Conservation (phyloP, 64 coral and sea anemone genomes). For the Montipora cactus region DNA sequence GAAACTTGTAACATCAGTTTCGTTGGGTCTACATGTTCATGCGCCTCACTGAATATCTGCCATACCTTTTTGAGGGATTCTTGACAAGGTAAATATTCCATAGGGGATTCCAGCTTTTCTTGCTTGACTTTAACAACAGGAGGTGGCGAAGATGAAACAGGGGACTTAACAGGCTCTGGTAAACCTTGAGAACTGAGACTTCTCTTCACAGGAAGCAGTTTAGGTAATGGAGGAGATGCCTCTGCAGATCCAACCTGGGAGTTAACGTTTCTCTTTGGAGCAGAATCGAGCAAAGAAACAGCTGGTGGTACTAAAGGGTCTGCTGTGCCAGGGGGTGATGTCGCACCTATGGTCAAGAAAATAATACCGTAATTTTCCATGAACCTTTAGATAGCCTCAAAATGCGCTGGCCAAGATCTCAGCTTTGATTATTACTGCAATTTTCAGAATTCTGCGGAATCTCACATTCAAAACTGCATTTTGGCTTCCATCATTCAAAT, state of each 20-base stretch:
- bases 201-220: conserved; percentile 58
- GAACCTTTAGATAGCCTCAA: too few relatives aligned
- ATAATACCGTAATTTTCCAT: too few relatives aligned
- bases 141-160: conserved; percentile 31
- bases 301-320: conserved; percentile 27
- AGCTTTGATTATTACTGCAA: too few relatives aligned
- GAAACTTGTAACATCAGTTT: neutral
- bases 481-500: too few relatives aligned
- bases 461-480: too few relatives aligned
- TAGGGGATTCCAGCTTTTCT: conserved; percentile 65
- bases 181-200: conserved; percentile 70
- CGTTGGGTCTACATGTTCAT: neutral
- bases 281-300: conserved; percentile 16
- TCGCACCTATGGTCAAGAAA: neutral
- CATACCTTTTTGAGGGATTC: conserved; percentile 71
- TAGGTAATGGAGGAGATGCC: conserved; percentile 34
- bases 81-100: conserved; percentile 61
- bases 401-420: too few relatives aligned
- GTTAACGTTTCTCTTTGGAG: conserved; percentile 77
- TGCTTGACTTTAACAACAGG: conserved; percentile 63
- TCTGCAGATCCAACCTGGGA: conserved; percentile 34
- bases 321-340: neutral
- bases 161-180: conserved; percentile 36
- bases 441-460: too few relatives aligned
- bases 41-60: neutral